phyloP scores from a whole-genome alignment of 2,888 invertebrate genomes.

The Lepetodrilus schrolli region DNA sequence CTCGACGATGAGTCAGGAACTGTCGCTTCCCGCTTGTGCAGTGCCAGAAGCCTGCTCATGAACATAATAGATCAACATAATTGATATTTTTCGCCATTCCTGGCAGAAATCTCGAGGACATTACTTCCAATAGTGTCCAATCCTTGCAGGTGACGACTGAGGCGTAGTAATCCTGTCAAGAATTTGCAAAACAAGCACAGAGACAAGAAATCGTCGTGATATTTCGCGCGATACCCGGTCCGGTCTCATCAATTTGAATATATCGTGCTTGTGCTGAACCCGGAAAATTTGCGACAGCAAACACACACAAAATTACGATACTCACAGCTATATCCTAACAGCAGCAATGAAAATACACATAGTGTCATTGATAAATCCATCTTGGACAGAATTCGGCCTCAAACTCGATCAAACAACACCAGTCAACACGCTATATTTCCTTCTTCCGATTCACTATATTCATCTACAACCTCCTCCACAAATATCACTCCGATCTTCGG shows the following conservation, averaged over 20 bases:
- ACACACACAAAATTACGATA: conserved; percentile 1
- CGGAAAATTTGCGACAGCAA: background rate
- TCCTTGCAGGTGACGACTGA: background rate
- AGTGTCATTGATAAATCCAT: conserved; percentile 4
- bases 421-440: background rate
- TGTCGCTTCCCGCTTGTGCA: background rate
- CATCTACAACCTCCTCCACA: background rate
- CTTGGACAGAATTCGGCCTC: background rate
- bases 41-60: background rate
- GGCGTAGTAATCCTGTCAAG: conserved; percentile 3
- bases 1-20: background rate
- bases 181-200: conserved; percentile 8
- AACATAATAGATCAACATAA: conserved; percentile 25
- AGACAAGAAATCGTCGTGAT: background rate
- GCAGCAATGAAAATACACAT: background rate
- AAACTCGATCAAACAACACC: background rate
- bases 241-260: conserved; percentile 2
- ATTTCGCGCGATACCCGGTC: conserved; percentile 18
- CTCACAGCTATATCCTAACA: conserved; percentile 10
- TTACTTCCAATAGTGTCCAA: background rate
- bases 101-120: background rate
- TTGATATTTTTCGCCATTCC: conserved; percentile 23
- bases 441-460: background rate
- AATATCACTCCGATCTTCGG: background rate
- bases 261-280: background rate